These are phyloP conservation scores for Drosophila navojoa DNA, from an alignment of 1,140 invertebrate species.

Conservation along the genomic window DNA sequence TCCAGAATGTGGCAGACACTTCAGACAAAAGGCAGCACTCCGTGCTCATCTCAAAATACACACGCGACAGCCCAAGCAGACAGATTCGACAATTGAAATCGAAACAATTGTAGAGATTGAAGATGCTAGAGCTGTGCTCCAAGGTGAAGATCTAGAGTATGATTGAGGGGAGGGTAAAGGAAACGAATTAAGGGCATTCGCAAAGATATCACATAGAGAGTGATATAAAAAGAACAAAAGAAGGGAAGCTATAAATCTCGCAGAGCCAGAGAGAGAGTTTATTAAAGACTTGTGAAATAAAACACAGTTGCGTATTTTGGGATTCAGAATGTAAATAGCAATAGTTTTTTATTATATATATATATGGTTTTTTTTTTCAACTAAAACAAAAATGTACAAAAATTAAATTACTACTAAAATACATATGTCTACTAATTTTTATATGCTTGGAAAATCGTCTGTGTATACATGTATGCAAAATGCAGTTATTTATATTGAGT, in stretches of 20 bases:
- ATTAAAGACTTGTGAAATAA: conserved; percentile 1
- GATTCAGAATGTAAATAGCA: conserved; percentile 74
- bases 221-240: no score
- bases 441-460: conserved; percentile 51
- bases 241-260: no score
- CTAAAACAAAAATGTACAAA: conserved; percentile 73
- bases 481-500: conserved; percentile 20
- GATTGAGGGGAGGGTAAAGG: background rate
- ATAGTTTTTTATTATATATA: conserved; percentile 67
- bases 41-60: conserved; percentile 61
- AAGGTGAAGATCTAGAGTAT: background rate
- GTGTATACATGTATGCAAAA: conserved; percentile 29
- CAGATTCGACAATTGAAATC: background rate
- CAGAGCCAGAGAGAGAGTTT: background rate
- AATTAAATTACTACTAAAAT: conserved; percentile 58
- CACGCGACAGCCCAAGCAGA: conserved; percentile 21
- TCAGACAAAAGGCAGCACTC: conserved; percentile 55
- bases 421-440: conserved; percentile 57
- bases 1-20: conserved; percentile 48
- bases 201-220: background rate
- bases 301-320: conserved; percentile 31
- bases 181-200: background rate
- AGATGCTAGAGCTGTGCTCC: background rate
- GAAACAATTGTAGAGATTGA: background rate
- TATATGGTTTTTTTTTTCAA: conserved; percentile 35